Conservation (phyloP, 2,888 invertebrate genomes). For the Caenorhabditis imperialis region DNA sequence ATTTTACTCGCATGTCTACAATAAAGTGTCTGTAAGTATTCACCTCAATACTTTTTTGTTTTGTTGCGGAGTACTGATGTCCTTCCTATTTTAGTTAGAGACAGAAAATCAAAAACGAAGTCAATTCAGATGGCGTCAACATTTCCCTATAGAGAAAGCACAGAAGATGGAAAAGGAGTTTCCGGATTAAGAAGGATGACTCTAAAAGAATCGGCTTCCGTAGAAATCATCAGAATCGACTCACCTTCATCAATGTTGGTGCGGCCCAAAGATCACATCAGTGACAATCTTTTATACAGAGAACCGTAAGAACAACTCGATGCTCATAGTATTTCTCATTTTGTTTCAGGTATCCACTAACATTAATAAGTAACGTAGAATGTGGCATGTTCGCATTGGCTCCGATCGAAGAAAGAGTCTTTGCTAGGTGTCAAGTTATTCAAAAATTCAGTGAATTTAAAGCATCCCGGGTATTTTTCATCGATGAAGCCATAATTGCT, state of each 20-base stretch:
- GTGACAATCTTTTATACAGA: slow-evolving; percentile 36
- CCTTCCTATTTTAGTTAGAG: neutral
- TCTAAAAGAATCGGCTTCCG: slow-evolving; percentile 26
- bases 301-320: slow-evolving; percentile 58
- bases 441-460: slow-evolving; percentile 15
- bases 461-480: slow-evolving; percentile 19
- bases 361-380: slow-evolving; percentile 3
- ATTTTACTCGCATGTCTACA: too few relatives aligned
- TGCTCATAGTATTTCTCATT: neutral
- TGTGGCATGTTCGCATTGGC: slow-evolving; percentile 48
- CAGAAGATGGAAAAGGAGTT: too few relatives aligned
- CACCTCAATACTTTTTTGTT: too few relatives aligned
- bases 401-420: slow-evolving; percentile 49
- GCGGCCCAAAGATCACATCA: slow-evolving; percentile 57
- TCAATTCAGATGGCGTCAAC: neutral
- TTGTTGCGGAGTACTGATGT: too few relatives aligned
- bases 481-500: slow-evolving; percentile 17
- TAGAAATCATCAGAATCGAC: slow-evolving; percentile 32
- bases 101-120: neutral
- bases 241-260: slow-evolving; percentile 54
- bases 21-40: neutral
- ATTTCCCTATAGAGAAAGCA: too few relatives aligned
- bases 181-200: slow-evolving; percentile 16
- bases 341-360: slow-evolving; percentile 1
- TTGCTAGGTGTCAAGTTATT: slow-evolving; percentile 52